Percentiles rank a stretch among this genome's conserved stretches.
These are phyloP conservation scores for Amorpha juglandis DNA, from an alignment of 2,888 invertebrate species.

Conservation along the genomic window DNA sequence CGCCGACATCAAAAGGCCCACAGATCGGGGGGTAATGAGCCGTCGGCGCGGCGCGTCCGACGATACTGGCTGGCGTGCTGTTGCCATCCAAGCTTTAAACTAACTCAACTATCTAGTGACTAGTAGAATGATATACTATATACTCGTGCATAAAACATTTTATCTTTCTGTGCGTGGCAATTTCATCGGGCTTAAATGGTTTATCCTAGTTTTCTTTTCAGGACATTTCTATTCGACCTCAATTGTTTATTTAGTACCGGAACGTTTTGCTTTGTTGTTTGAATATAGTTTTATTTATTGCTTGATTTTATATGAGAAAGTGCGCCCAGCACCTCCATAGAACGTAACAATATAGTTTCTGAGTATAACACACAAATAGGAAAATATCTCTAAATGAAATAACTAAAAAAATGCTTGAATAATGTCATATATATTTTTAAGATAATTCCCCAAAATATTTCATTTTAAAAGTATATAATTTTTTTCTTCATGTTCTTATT, in stretches of 20 bases:
- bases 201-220: background rate
- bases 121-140: background rate
- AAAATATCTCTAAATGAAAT: too few species aligned
- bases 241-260: background rate
- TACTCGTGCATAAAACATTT: background rate
- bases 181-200: background rate
- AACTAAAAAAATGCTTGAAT: too few species aligned
- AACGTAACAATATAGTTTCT: too few species aligned
- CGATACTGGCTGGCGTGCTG: background rate
- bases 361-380: too few species aligned
- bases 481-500: too few species aligned
- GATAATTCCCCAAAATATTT: too few species aligned
- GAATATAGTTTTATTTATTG: background rate
- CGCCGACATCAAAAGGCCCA: constrained; percentile 35
- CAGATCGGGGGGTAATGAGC: constrained; percentile 54
- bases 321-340: too few species aligned
- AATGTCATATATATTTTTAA: too few species aligned
- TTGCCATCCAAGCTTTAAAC: constrained; percentile 19
- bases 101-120: background rate
- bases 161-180: background rate
- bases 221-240: background rate
- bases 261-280: background rate
- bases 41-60: constrained; percentile 30
- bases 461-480: too few species aligned
- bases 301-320: too few species aligned